Evolutionary conservation across 2,888 invertebrate genomes (phyloP).

Genomic region (Polymixis flavicincta): DNA sequence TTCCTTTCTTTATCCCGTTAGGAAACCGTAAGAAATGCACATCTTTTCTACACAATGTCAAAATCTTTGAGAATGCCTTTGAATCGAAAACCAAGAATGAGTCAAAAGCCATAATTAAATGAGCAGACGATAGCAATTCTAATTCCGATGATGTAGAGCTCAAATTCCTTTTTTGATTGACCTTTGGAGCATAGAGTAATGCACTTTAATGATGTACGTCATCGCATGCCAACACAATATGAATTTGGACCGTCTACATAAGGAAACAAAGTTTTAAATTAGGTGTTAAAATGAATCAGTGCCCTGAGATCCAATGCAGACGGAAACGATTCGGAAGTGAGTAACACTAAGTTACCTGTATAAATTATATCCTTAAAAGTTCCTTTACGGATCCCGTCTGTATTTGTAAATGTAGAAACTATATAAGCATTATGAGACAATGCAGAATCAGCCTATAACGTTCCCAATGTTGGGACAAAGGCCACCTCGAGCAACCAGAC

Average conservation of each 20-base stretch:
- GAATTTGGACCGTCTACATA: slow-evolving; percentile 5
- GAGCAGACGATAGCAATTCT: slow-evolving; percentile 32
- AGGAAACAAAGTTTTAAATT: slow-evolving; percentile 28
- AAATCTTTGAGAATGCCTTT: slow-evolving; percentile 48
- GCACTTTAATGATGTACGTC: slow-evolving; percentile 42
- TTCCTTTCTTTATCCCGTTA: slow-evolving; percentile 29
- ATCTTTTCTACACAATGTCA: slow-evolving; percentile 14
- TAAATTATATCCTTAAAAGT: slow-evolving; percentile 15
- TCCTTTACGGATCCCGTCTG: neutral
- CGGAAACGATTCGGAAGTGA: slow-evolving; percentile 63
- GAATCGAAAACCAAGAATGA: slow-evolving; percentile 41
- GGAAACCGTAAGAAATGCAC: slow-evolving; percentile 26
- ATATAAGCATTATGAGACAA: neutral
- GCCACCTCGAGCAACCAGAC: no score
- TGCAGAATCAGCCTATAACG: no score
- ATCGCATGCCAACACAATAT: neutral
- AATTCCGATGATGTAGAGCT: slow-evolving; percentile 30
- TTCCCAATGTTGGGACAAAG: no score
- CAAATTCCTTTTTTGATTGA: slow-evolving; percentile 52
- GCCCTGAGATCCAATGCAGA: slow-evolving; percentile 8
- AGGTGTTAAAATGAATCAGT: neutral
- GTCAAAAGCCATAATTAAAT: slow-evolving; percentile 28
- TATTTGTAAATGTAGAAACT: neutral
- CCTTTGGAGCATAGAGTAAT: slow-evolving; percentile 44
- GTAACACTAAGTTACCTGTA: slow-evolving; percentile 44